These are phyloP conservation scores for Ephialtes manifestator DNA, from an alignment of 2,888 invertebrate species.

Conservation along the genomic window DNA sequence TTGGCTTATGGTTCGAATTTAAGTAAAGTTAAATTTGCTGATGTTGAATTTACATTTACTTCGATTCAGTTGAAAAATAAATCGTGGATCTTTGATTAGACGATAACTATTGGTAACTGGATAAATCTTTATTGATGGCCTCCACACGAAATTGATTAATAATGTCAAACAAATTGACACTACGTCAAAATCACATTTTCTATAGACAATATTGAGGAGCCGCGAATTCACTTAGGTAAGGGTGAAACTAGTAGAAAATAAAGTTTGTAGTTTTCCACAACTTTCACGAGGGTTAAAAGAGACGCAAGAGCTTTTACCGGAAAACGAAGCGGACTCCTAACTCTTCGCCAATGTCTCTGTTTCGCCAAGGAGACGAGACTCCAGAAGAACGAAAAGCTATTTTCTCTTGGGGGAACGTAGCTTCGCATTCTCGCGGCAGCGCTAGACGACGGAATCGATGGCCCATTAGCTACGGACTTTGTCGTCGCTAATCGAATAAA, in stretches of 20 bases:
- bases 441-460: slow-evolving; percentile 56
- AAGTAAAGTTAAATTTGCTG: too few species aligned
- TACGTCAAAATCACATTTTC: neutral
- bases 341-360: slow-evolving; percentile 22
- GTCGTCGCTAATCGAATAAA: slow-evolving; percentile 71
- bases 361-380: neutral
- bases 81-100: neutral
- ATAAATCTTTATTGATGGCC: neutral
- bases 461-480: slow-evolving; percentile 61
- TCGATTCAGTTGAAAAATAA: neutral
- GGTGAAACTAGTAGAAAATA: neutral
- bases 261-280: slow-evolving; percentile 12
- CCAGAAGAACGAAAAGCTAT: slow-evolving; percentile 36
- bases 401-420: slow-evolving; percentile 26
- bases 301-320: neutral
- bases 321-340: slow-evolving; percentile 20
- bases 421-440: slow-evolving; percentile 3
- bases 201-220: neutral
- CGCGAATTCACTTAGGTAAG: neutral
- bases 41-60: too few species aligned
- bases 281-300: neutral
- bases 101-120: neutral
- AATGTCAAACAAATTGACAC: neutral
- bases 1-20: too few species aligned
- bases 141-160: neutral